A percentile compares a stretch with the other conserved stretches of the same genome.
phyloP scores from a whole-genome alignment of 2,113 vertebrate genomes.

The Sinocyclocheilus rhinocerous region DNA sequence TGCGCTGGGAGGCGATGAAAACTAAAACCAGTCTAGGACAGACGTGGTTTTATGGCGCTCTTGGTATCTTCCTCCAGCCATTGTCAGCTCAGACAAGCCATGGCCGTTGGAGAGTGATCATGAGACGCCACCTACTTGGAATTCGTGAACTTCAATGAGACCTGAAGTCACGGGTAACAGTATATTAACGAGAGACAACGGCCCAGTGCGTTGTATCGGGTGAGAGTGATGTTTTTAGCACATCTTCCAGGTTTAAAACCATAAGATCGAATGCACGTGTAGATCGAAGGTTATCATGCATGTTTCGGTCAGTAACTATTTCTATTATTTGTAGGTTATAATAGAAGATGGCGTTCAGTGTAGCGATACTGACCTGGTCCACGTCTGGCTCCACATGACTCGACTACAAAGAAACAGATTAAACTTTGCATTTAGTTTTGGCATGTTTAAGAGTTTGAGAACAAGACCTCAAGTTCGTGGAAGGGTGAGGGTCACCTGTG shows the following conservation, averaged over 20 bases:
- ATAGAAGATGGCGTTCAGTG: background rate
- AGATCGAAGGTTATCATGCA: background rate
- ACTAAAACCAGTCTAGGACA: constrained; percentile 81
- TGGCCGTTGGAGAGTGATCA: constrained; percentile 63
- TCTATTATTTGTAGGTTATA: background rate
- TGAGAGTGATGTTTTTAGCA: constrained; percentile 44
- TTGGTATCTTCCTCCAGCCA: constrained; percentile 85
- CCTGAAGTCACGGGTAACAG: constrained; percentile 60
- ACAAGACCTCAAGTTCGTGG: constrained; percentile 53
- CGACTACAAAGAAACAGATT: background rate
- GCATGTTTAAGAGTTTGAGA: background rate
- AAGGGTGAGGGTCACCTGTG: constrained; percentile 32
- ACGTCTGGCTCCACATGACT: background rate
- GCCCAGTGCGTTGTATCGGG: constrained; percentile 28
- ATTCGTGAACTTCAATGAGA: constrained; percentile 62
- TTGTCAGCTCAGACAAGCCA: constrained; percentile 75
- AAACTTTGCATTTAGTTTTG: background rate
- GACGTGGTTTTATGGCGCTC: constrained; percentile 83
- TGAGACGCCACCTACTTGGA: constrained; percentile 75
- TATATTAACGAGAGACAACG: constrained; percentile 47
- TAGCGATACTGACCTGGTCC: too few species aligned
- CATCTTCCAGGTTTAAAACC: background rate
- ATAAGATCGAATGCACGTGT: background rate
- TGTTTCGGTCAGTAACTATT: background rate
- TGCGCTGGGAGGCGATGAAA: constrained; percentile 80